Conservation (phyloP, 2,797 vertebrate genomes). For the Danio choprae region DNA sequence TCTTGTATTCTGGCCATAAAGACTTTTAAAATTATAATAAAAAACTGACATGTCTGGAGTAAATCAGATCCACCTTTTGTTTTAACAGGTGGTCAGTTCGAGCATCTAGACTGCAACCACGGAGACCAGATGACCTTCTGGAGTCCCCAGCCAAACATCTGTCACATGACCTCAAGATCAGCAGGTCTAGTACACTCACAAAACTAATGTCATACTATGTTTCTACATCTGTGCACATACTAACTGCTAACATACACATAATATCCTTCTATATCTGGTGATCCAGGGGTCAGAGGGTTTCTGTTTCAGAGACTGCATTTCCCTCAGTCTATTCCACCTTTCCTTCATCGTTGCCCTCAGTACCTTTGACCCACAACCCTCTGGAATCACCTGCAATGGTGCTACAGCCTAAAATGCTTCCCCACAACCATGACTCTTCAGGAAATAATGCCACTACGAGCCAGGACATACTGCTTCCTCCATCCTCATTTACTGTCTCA, state of each 20-base stretch:
- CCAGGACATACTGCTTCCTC: constrained; percentile 74
- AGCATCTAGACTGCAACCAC: constrained; percentile 71
- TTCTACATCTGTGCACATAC: background rate
- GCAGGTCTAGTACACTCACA: constrained; percentile 53
- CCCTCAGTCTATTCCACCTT: background rate
- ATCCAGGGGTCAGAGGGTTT: constrained; percentile 14
- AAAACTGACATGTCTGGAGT: background rate
- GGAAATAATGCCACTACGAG: constrained; percentile 29
- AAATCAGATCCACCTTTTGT: constrained; percentile 18
- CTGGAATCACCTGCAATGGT: constrained; percentile 19
- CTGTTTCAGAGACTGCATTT: constrained; percentile 20
- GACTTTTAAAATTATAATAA: too few species aligned
- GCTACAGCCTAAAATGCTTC: background rate
- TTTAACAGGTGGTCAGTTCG: constrained; percentile 65
- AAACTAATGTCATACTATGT: background rate
- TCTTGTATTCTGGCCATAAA: too few species aligned
- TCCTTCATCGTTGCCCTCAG: constrained; percentile 6
- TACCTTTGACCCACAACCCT: constrained; percentile 1
- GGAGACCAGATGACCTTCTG: constrained; percentile 73
- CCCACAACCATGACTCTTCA: constrained; percentile 12
- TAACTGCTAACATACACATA: background rate
- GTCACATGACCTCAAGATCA: constrained; percentile 32
- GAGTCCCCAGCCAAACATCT: constrained; percentile 63
- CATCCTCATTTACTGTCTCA: constrained; percentile 75
- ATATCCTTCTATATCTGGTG: background rate